Percentiles rank a stretch among this genome's conserved stretches.
These are phyloP conservation scores for Scrobipalpa atriplicella DNA, from an alignment of 2,888 invertebrate genomes.

Conservation along the genomic window DNA sequence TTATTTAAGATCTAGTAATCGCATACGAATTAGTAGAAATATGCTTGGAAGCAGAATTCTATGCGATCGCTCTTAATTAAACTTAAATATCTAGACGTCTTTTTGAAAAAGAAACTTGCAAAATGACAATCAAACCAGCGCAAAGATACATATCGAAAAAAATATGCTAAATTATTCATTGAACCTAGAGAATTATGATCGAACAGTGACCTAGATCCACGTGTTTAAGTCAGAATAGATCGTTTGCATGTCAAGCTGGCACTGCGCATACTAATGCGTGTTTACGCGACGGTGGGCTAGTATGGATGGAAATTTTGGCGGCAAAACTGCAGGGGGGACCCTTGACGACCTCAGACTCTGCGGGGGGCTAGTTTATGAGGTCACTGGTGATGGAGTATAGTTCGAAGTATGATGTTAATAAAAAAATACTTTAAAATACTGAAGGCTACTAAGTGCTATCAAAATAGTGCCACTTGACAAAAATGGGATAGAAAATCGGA, in stretches of 20 bases:
- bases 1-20: too few relatives aligned
- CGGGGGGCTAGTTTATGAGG: not conserved
- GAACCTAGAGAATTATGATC: not conserved
- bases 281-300: not conserved
- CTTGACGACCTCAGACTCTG: not conserved
- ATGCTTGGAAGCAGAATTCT: too few relatives aligned
- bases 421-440: too few relatives aligned
- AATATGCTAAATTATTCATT: constrained; percentile 12
- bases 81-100: too few relatives aligned
- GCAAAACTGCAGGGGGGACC: not conserved
- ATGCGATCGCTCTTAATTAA: too few relatives aligned
- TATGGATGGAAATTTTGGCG: not conserved
- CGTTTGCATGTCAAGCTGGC: constrained; percentile 8
- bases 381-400: too few relatives aligned
- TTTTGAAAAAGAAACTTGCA: too few relatives aligned
- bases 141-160: not conserved
- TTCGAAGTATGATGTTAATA: too few relatives aligned
- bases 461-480: too few relatives aligned
- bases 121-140: not conserved
- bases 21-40: too few relatives aligned
- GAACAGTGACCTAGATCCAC: constrained; percentile 3
- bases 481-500: too few relatives aligned
- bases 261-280: constrained; percentile 2
- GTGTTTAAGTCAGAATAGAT: not conserved
- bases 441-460: too few relatives aligned